Conservation (phyloP, 1,140 invertebrate species). For the Drosophila arizonae region DNA sequence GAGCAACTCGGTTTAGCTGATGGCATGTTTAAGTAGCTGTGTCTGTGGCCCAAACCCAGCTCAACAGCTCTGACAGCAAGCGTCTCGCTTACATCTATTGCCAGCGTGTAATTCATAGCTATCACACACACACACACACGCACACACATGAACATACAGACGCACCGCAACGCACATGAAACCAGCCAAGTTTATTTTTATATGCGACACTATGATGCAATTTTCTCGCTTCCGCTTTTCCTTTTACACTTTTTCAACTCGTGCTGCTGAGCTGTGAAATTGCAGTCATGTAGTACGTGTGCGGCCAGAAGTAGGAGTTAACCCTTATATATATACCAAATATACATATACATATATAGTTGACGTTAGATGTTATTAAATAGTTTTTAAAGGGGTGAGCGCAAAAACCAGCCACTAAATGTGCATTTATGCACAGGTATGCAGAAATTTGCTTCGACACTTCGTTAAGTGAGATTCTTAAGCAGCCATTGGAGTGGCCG, state of each 20-base stretch:
- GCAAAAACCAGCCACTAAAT: not conserved
- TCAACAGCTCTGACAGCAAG: conserved; percentile 14
- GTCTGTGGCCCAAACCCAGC: conserved; percentile 27
- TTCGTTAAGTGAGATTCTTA: not conserved
- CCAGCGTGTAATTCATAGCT: conserved; percentile 74
- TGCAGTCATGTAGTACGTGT: conserved; percentile 40
- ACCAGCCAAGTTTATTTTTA: conserved; percentile 75
- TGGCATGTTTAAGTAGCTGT: conserved; percentile 76
- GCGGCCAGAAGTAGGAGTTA: conserved; percentile 8
- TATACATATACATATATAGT: not conserved
- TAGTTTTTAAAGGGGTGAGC: conserved; percentile 21
- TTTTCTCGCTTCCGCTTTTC: conserved; percentile 72
- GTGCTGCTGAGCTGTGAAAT: conserved; percentile 71
- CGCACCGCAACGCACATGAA: conserved; percentile 48
- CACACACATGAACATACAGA: conserved; percentile 22
- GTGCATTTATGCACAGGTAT: conserved; percentile 8
- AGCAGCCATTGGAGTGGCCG: conserved; percentile 6
- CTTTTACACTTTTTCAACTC: conserved; percentile 20
- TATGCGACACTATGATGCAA: conserved; percentile 78
- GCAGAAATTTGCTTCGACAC: not conserved
- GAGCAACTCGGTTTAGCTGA: conserved; percentile 51
- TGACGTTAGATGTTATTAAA: conserved; percentile 43
- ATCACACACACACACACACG: conserved; percentile 56
- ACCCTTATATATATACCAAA: not conserved
- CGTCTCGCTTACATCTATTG: conserved; percentile 53